Evolutionary conservation across 2,888 invertebrate genomes (phyloP).

Genomic region (Drosophila rubida): DNA sequence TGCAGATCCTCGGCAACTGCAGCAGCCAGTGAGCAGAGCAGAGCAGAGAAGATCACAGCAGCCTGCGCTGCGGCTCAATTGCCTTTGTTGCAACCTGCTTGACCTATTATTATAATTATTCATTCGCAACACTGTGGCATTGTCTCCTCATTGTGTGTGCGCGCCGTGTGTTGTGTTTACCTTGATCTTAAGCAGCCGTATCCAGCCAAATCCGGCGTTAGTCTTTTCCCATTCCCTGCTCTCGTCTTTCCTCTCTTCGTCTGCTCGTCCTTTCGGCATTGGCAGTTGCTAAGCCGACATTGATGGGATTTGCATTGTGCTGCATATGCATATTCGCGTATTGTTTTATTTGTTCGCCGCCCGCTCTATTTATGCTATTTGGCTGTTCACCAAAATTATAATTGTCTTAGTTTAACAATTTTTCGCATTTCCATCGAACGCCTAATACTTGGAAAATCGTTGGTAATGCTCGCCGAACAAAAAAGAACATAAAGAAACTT

Average conservation of each 20-base stretch:
- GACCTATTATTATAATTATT: conserved; percentile 78
- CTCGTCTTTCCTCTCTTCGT: not conserved
- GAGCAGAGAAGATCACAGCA: not conserved
- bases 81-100: conserved; percentile 63
- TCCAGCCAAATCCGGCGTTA: conserved; percentile 56
- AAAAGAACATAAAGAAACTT: not conserved
- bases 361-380: conserved; percentile 44
- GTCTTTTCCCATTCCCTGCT: conserved; percentile 26
- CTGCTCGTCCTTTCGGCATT: not conserved
- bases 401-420: conserved; percentile 50
- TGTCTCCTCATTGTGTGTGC: conserved; percentile 51
- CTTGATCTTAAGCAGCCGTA: conserved; percentile 56
- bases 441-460: not conserved
- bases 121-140: conserved; percentile 76
- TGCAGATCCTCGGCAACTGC: conserved; percentile 4
- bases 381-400: conserved; percentile 50
- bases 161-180: conserved; percentile 55
- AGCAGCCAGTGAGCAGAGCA: not conserved
- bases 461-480: not conserved
- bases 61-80: too few species aligned
- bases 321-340: conserved; percentile 4
- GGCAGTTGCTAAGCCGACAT: conserved; percentile 43
- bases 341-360: conserved; percentile 37
- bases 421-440: not conserved
- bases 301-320: conserved; percentile 54